Conservation (phyloP, 2,888 invertebrate species). For the Polyploca ridens region DNA sequence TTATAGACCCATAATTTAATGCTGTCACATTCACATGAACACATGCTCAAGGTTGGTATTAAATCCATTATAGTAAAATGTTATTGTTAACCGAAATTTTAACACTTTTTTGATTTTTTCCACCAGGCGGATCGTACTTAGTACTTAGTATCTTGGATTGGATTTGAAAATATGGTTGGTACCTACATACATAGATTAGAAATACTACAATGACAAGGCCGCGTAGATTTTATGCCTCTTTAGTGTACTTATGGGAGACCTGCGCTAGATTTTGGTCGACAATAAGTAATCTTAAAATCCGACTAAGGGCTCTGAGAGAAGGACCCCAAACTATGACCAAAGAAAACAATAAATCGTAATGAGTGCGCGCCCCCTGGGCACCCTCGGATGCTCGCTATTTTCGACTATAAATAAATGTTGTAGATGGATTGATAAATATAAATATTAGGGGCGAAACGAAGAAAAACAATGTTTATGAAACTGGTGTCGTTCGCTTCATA, state of each 20-base stretch:
- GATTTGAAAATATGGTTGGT: not conserved
- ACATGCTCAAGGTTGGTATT: too few species aligned
- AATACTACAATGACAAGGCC: conserved; percentile 15
- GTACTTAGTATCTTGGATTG: too few species aligned
- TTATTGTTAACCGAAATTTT: too few species aligned
- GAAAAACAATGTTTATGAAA: conserved; percentile 85
- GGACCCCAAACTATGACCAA: conserved; percentile 75
- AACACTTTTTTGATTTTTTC: too few species aligned
- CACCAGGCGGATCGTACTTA: too few species aligned
- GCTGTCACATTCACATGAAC: too few species aligned
- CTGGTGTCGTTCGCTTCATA: conserved; percentile 84
- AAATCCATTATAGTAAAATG: too few species aligned
- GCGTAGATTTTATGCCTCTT: conserved; percentile 33
- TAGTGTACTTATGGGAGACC: conserved; percentile 48
- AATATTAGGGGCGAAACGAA: conserved; percentile 84
- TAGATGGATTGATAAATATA: conserved; percentile 85
- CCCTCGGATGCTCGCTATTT: conserved; percentile 82
- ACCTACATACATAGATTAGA: not conserved
- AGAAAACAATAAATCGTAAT: conserved; percentile 83
- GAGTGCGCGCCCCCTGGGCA: conserved; percentile 76
- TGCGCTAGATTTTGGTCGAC: conserved; percentile 50
- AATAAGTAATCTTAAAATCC: conserved; percentile 65
- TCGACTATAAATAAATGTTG: conserved; percentile 83
- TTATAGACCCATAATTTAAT: too few species aligned
- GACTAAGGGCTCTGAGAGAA: conserved; percentile 59